phyloP scores from a whole-genome alignment of 2,888 invertebrate genomes.

The Apamea monoglypha region DNA sequence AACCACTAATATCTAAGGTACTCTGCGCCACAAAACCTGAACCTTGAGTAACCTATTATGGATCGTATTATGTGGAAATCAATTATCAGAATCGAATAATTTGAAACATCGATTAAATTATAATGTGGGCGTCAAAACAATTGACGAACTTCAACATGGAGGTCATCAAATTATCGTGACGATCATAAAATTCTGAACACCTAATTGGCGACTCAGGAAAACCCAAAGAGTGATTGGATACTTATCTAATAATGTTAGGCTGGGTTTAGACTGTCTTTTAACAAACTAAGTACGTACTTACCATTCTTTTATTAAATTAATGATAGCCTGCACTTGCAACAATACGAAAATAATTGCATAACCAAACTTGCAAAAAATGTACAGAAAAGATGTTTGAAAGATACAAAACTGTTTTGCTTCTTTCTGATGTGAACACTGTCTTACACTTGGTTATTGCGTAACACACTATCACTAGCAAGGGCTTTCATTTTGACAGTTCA shows the following conservation, averaged over 20 bases:
- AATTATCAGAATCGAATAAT: constrained; percentile 41
- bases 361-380: not conserved
- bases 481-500: too few relatives aligned
- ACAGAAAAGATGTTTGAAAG: not conserved
- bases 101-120: constrained; percentile 44
- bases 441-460: too few relatives aligned
- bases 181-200: constrained; percentile 44
- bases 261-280: not conserved
- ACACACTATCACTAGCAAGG: too few relatives aligned
- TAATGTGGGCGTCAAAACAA: constrained; percentile 53
- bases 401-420: not conserved
- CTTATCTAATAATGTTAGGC: constrained; percentile 13
- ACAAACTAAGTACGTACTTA: not conserved
- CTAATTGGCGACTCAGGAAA: constrained; percentile 55
- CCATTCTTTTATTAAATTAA: not conserved
- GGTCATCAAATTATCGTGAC: constrained; percentile 41
- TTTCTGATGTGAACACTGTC: not conserved
- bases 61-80: constrained; percentile 36
- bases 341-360: not conserved
- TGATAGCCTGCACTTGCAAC: not conserved
- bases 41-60: constrained; percentile 40
- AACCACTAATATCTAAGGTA: not conserved
- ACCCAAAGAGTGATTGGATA: constrained; percentile 27
- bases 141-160: constrained; percentile 50
- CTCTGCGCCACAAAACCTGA: not conserved